Base-by-base conservation (phyloP, 2,888 invertebrate genomes). In the Teleiodes luculella region DNA sequence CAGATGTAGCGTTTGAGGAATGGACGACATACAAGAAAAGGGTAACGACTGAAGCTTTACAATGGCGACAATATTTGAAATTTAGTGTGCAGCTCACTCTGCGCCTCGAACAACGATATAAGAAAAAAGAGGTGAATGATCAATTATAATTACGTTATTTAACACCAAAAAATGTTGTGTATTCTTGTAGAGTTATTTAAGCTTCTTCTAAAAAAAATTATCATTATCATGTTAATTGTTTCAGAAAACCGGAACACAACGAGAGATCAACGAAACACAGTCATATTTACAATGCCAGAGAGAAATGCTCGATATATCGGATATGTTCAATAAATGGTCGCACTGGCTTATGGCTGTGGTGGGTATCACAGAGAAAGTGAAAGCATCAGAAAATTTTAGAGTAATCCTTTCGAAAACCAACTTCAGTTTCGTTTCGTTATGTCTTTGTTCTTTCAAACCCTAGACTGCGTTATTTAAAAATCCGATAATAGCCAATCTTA, bases 51-150 rank as follows among this genome's bases (percentile, higher is more conserved):
- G 88, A 89, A 62, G 78, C 80, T 1, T 56, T 84, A 8, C 86
- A 88, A 57, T 88, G 88, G 89, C 77, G 80, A 20, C 86, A 89
- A 52, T 88, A 88, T 60, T 81, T 83, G 50, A 70, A 68, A 39
- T 88, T 87, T 57, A 86, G 83, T 54, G 72, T 74, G 4, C 80
- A 81, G 55, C 70, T 86, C 3, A 78, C 79, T 0, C 53, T 74
- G 41, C 75, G 82, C 1, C 76, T 87, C 8, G 76, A 76, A 50
- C 56, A 75, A 16, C 74, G 78, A 57, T 88, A 86, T 53, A 74
- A 63, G 54, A 74, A 83, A 50, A 85, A 82, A 68, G 11, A 37
- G 37, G 49, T 49, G 8, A 20, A n/a, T 24, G 2, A n/a, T n/a
- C n/a, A n/a, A n/a, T n/a, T n/a, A n/a, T n/a, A n/a, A n/a, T n/a